Evolutionary conservation across 2,113 vertebrate species (phyloP).

Genomic region (Holacanthus passer): DNA sequence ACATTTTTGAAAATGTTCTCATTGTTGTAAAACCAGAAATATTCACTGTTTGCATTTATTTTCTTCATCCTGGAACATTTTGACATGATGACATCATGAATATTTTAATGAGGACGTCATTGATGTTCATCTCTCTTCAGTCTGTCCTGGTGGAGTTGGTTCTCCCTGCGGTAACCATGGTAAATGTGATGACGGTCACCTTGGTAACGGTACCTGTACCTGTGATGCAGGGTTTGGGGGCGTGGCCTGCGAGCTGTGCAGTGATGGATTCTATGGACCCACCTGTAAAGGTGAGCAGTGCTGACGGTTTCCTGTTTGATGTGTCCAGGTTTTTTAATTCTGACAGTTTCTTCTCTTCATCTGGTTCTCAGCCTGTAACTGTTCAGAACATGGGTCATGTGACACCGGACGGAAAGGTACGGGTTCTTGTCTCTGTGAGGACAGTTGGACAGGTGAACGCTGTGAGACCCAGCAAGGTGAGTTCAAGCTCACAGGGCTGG

Average conservation of each 20-base stretch:
- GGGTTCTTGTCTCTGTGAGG: conserved; percentile 90
- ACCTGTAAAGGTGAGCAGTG: conserved; percentile 86
- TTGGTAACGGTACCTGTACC: conserved; percentile 87
- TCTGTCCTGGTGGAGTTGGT: conserved; percentile 90
- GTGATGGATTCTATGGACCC: conserved; percentile 84
- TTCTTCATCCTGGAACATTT: no score
- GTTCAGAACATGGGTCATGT: conserved; percentile 89
- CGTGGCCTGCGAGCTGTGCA: conserved; percentile 89
- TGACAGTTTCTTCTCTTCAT: neutral
- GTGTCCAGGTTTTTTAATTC: neutral
- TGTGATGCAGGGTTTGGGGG: conserved; percentile 88
- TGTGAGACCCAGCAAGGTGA: conserved; percentile 88
- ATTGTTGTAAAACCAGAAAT: no score
- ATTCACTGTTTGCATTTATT: no score
- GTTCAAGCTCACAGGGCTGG: neutral
- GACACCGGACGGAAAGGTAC: conserved; percentile 86
- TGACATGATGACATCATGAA: neutral
- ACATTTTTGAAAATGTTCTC: neutral
- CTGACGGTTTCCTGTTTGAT: neutral
- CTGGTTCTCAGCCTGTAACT: conserved; percentile 87
- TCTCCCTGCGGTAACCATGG: conserved; percentile 88
- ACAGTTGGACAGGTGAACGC: conserved; percentile 89
- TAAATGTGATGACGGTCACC: conserved; percentile 84
- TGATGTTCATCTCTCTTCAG: conserved; percentile 71
- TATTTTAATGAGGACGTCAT: neutral